Evolutionary conservation across 2,113 vertebrate species (phyloP).

Genomic region (Lophochroa leadbeateri): DNA sequence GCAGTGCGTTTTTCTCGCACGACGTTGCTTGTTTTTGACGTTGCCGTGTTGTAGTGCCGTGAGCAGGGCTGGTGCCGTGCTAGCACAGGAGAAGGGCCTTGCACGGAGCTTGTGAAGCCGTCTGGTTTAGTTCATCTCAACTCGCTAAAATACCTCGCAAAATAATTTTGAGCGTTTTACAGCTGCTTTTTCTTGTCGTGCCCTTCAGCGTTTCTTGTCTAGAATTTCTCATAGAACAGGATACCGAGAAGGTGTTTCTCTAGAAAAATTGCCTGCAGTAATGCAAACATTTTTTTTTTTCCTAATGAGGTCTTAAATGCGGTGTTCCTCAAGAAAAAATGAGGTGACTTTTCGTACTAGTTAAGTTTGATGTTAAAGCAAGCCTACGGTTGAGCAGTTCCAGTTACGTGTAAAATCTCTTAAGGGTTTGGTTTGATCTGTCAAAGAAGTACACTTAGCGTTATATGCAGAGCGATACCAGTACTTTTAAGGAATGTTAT

Average conservation of each 20-base stretch:
- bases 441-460: accelerated
- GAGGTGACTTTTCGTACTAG: accelerated
- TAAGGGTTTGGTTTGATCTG: neutral
- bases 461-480: accelerated
- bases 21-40: neutral
- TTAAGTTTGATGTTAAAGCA: neutral
- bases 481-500: neutral
- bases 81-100: neutral
- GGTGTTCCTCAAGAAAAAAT: neutral
- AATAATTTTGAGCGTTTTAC: neutral
- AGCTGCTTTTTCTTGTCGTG: neutral
- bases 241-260: neutral
- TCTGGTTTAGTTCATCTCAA: accelerated
- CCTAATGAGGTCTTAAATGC: neutral
- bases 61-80: neutral
- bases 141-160: accelerated
- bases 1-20: neutral
- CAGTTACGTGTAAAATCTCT: accelerated
- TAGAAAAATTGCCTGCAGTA: neutral
- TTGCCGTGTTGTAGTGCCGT: neutral
- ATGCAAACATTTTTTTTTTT: neutral
- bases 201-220: neutral
- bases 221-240: neutral
- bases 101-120: neutral
- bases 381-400: neutral